Evolutionary conservation across 1,140 invertebrate genomes (phyloP).

Genomic region (Pantala flavescens): DNA sequence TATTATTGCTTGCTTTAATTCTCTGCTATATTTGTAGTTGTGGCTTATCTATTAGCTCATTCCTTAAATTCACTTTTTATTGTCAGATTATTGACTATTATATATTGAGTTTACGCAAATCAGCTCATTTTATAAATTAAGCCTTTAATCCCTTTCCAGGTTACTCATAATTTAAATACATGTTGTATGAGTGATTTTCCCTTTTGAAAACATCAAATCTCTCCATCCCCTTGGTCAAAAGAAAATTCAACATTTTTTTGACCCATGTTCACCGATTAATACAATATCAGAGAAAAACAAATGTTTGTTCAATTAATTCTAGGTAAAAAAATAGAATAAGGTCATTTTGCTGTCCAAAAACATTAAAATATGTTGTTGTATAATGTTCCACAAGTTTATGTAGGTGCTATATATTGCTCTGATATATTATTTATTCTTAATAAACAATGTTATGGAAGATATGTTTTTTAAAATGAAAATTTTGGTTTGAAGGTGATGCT

Average conservation of each 20-base stretch:
- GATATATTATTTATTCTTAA: constrained; percentile 9
- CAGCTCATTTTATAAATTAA: background rate
- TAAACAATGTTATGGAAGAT: constrained; percentile 3
- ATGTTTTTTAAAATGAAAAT: background rate
- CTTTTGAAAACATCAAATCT: background rate
- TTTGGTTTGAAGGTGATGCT: no score
- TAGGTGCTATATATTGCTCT: background rate
- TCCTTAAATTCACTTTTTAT: background rate
- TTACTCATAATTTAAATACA: background rate
- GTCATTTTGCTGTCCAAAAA: background rate
- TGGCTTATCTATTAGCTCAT: background rate
- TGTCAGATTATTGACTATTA: no score
- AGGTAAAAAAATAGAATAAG: background rate
- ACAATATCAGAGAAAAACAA: no score
- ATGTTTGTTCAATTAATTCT: background rate
- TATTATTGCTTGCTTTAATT: background rate
- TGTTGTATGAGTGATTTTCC: background rate
- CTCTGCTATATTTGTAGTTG: background rate
- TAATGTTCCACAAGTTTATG: background rate
- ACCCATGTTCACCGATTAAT: no score
- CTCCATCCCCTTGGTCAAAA: background rate
- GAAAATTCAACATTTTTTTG: no score
- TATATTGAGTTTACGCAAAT: background rate
- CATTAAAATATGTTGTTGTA: background rate
- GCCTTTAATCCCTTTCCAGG: background rate